Conservation (phyloP, 2,113 vertebrate genomes). For the Procavia capensis region DNA sequence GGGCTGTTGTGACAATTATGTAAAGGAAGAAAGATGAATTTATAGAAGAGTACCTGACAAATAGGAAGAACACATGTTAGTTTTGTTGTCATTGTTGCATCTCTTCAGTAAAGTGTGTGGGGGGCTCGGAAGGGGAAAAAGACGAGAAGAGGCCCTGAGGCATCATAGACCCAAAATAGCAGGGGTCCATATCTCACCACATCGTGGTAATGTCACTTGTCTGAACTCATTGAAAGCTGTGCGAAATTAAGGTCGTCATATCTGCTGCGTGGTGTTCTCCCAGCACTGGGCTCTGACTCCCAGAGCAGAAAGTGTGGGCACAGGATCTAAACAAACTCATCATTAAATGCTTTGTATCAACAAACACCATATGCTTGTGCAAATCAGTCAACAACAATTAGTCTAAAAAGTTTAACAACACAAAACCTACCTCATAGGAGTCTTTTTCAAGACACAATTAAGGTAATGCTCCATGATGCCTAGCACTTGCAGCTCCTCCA, state of each 20-base stretch:
- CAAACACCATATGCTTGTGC: slow-evolving; percentile 61
- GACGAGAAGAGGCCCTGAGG: too few relatives aligned
- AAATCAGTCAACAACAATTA: slow-evolving; percentile 48
- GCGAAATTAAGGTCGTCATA: rapidly evolving
- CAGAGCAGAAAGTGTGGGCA: slow-evolving; percentile 11
- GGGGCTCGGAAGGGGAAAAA: not conserved
- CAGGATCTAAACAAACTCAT: not conserved
- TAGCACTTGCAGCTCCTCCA: not conserved
- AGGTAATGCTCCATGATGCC: not conserved
- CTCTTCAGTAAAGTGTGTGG: not conserved
- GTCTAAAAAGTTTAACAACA: not conserved
- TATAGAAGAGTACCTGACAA: too few relatives aligned
- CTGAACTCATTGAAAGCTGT: not conserved
- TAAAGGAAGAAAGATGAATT: not conserved
- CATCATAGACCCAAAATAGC: not conserved
- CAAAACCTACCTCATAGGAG: not conserved
- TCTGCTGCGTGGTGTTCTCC: rapidly evolving
- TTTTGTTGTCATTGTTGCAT: not conserved
- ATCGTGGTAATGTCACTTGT: not conserved
- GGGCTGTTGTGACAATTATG: too few relatives aligned
- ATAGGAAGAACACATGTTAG: too few relatives aligned
- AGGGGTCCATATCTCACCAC: not conserved
- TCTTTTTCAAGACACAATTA: slow-evolving; percentile 44
- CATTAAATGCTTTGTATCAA: slow-evolving; percentile 31
- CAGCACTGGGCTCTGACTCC: not conserved